A percentile compares a stretch with the other conserved stretches of the same genome.
Conservation (phyloP, 1,140 invertebrate species). For the Caenorhabditis latens region DNA sequence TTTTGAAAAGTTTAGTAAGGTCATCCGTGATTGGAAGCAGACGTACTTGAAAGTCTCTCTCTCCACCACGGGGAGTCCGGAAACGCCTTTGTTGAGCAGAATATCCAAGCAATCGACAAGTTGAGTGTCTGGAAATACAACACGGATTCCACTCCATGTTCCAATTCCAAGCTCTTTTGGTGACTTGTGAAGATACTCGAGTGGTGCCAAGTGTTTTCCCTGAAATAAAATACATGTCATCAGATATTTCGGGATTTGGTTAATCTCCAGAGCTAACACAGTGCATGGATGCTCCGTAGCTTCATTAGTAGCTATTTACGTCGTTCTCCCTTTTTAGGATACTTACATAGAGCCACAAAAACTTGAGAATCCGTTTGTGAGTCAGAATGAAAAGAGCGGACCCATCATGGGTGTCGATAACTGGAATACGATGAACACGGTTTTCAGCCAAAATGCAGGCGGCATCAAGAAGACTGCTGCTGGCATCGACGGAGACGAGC, state of each 20-base stretch:
- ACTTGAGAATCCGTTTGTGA: slow-evolving; percentile 64
- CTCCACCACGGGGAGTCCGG: slow-evolving; percentile 61
- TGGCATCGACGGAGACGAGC: slow-evolving; percentile 54
- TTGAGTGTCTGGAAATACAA: slow-evolving; percentile 63
- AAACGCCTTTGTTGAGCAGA: slow-evolving; percentile 64
- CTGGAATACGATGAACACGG: slow-evolving; percentile 62
- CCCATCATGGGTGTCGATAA: slow-evolving; percentile 52
- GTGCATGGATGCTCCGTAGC: no score
- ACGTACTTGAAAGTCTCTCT: slow-evolving; percentile 62
- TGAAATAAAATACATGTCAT: neutral
- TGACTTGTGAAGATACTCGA: slow-evolving; percentile 57
- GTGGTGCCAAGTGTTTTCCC: slow-evolving; percentile 60
- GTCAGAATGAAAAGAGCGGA: slow-evolving; percentile 64
- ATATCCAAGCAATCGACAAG: slow-evolving; percentile 63
- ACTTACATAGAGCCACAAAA: slow-evolving; percentile 65
- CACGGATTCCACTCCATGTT: slow-evolving; percentile 63
- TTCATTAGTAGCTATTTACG: neutral
- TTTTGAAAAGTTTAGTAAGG: no score
- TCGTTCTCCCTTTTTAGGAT: neutral
- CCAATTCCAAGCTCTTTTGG: slow-evolving; percentile 63
- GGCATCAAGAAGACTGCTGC: slow-evolving; percentile 58
- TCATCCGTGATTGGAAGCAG: neutral
- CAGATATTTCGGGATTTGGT: no score
- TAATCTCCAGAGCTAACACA: no score
- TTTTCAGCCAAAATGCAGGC: slow-evolving; percentile 58